Conservation (phyloP, 1,140 invertebrate species). For the Bradysia coprophila region DNA sequence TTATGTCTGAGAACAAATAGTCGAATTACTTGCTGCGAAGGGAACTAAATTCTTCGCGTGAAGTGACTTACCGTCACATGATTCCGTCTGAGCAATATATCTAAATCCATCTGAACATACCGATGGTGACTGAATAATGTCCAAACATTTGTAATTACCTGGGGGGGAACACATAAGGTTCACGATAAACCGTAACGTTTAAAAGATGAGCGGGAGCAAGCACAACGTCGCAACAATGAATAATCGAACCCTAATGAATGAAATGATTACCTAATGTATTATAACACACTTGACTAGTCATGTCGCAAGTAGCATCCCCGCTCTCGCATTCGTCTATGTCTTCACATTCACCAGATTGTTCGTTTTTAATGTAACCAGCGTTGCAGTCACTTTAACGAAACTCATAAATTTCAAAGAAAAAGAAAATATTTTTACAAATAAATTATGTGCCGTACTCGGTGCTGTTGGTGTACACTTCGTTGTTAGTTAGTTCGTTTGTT, state of each 20-base stretch:
- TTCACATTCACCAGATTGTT: conserved; percentile 11
- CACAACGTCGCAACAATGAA: conserved; percentile 11
- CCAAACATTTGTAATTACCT: conserved; percentile 2
- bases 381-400: conserved; percentile 4
- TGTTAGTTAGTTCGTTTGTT: not conserved
- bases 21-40: not conserved
- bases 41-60: no score
- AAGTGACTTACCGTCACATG: conserved; percentile 14
- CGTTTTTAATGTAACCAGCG: conserved; percentile 8
- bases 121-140: not conserved
- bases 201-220: conserved; percentile 3
- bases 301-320: conserved; percentile 37
- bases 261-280: conserved; percentile 15
- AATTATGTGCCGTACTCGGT: not conserved
- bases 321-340: conserved; percentile 50
- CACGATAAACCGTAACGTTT: conserved; percentile 8
- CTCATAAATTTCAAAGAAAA: not conserved
- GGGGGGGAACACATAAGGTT: no score
- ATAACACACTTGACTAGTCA: conserved; percentile 13
- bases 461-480: not conserved
- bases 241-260: no score
- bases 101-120: conserved; percentile 4
- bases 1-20: conserved; percentile 33
- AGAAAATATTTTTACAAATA: not conserved
- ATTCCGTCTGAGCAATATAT: conserved; percentile 7